Percentiles rank a stretch among this genome's conserved stretches.
Conservation (phyloP, 1,140 invertebrate genomes). For the Samia ricini region DNA sequence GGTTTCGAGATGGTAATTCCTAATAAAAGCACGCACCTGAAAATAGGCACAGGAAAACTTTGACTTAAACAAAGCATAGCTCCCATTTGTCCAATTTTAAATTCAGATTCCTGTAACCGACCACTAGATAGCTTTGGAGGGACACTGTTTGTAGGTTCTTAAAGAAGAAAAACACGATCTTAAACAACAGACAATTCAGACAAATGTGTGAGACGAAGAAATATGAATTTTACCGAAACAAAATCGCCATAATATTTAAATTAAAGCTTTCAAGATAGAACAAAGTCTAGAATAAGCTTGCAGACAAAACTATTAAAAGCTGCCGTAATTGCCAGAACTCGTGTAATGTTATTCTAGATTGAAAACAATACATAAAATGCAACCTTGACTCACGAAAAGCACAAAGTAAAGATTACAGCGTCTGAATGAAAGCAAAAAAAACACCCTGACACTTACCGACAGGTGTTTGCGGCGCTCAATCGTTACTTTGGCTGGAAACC, state of each 20-base stretch:
- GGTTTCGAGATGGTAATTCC: neutral
- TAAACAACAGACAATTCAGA: constrained; percentile 8
- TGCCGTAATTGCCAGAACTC: constrained; percentile 25
- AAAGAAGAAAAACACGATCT: constrained; percentile 34
- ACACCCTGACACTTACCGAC: constrained; percentile 74
- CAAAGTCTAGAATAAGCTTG: constrained; percentile 14
- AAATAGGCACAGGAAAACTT: constrained; percentile 80
- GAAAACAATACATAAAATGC: constrained; percentile 11
- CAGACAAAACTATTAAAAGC: constrained; percentile 23
- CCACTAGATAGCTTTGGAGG: constrained; percentile 81
- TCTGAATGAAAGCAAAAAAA: constrained; percentile 71
- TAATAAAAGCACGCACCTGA: constrained; percentile 72
- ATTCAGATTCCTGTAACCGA: constrained; percentile 75
- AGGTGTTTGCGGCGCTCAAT: constrained; percentile 70
- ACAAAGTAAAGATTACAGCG: constrained; percentile 77
- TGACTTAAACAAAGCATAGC: constrained; percentile 80
- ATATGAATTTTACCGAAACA: constrained; percentile 2
- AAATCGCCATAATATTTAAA: neutral
- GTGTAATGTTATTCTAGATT: constrained; percentile 5
- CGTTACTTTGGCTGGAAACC: constrained; percentile 69
- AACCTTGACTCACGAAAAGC: constrained; percentile 52
- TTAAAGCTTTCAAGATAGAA: neutral
- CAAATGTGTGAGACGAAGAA: neutral
- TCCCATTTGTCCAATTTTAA: constrained; percentile 55
- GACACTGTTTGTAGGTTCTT: constrained; percentile 84